Percentiles rank a stretch among this genome's conserved stretches.
These are phyloP conservation scores for Laticauda colubrina DNA, from an alignment of 2,113 vertebrate genomes.

Conservation along the genomic window DNA sequence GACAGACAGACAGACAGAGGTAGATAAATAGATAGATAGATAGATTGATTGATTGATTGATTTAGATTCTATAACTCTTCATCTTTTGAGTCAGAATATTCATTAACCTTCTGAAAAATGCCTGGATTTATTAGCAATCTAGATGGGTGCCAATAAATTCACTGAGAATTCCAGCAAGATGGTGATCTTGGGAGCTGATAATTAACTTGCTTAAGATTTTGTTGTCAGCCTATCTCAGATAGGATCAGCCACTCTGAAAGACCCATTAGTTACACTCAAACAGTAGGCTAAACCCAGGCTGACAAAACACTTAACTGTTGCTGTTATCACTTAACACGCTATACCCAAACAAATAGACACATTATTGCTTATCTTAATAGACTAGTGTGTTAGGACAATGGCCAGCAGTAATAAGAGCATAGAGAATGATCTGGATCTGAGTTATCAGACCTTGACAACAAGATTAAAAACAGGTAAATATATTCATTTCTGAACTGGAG, in stretches of 20 bases:
- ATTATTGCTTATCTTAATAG: not conserved
- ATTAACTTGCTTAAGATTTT: not conserved
- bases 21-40: not conserved
- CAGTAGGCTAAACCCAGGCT: not conserved
- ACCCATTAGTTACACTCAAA: not conserved
- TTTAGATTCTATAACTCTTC: not conserved
- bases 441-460: not conserved
- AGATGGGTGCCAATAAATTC: not conserved
- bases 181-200: not conserved
- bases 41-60: not conserved
- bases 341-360: not conserved
- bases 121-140: not conserved
- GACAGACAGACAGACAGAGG: too few relatives aligned
- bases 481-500: not conserved
- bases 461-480: not conserved
- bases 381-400: not conserved
- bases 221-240: not conserved
- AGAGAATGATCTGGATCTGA: not conserved
- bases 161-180: not conserved
- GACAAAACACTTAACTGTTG: not conserved
- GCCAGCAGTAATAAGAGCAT: not conserved
- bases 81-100: not conserved
- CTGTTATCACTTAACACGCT: not conserved
- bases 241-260: not conserved
- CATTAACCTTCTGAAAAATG: not conserved